Evolutionary conservation across 1,140 invertebrate genomes (phyloP).

Genomic region (Glomeris maerens): DNA sequence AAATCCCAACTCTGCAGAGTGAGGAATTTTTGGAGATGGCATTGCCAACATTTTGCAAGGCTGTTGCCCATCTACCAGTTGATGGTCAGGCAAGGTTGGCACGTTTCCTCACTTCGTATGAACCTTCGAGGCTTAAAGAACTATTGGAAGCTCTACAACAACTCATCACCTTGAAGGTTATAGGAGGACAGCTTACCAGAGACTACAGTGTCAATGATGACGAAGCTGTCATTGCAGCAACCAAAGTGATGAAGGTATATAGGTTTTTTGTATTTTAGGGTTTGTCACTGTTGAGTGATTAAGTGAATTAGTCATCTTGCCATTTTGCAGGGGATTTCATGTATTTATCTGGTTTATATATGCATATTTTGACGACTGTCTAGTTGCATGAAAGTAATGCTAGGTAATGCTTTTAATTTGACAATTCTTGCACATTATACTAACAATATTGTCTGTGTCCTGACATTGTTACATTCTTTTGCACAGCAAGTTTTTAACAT

Average conservation of each 20-base stretch:
- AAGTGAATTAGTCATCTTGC: too few relatives aligned
- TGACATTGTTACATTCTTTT: too few relatives aligned
- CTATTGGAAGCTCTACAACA: constrained; percentile 72
- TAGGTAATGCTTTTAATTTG: too few relatives aligned
- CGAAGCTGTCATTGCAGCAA: constrained; percentile 58
- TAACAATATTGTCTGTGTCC: too few relatives aligned
- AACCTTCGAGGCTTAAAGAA: constrained; percentile 48
- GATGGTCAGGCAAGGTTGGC: constrained; percentile 65
- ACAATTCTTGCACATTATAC: too few relatives aligned
- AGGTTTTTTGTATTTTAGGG: constrained; percentile 5
- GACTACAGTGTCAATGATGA: constrained; percentile 71
- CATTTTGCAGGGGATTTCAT: too few relatives aligned
- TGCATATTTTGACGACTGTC: too few relatives aligned
- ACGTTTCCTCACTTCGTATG: constrained; percentile 57
- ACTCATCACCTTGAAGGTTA: constrained; percentile 60
- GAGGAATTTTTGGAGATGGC: constrained; percentile 68
- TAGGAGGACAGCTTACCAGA: constrained; percentile 54
- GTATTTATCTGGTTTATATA: too few relatives aligned
- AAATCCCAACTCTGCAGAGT: constrained; percentile 64
- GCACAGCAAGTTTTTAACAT: too few relatives aligned
- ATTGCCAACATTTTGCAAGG: constrained; percentile 63
- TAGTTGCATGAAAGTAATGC: too few relatives aligned
- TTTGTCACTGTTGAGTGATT: constrained; percentile 27
- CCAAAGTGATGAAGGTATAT: constrained; percentile 66
- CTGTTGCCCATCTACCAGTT: constrained; percentile 52